Conservation (phyloP, 2,113 vertebrate species). For the Prionailurus bengalensis region DNA sequence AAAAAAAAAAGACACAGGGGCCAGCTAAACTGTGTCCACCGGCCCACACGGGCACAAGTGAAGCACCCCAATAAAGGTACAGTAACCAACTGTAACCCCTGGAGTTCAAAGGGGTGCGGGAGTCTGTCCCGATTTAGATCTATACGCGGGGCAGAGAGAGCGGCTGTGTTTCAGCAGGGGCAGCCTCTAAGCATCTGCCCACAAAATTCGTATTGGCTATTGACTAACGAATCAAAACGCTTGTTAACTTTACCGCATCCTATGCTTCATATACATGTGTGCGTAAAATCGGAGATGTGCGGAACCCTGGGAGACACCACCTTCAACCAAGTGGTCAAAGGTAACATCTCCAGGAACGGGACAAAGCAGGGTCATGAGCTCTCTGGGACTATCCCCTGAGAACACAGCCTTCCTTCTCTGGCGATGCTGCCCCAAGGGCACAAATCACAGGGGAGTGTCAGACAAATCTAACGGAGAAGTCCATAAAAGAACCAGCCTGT, state of each 20-base stretch:
- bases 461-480: too few species aligned
- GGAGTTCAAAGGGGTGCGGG: neutral
- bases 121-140: neutral
- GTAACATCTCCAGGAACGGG: neutral
- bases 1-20: neutral
- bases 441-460: rapidly evolving
- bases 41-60: neutral
- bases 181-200: neutral
- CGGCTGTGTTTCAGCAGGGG: neutral
- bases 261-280: neutral
- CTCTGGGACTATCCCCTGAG: neutral
- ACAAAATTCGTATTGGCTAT: neutral
- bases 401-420: too few species aligned
- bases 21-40: neutral
- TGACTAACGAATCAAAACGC: neutral
- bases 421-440: neutral
- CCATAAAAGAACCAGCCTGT: neutral
- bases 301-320: neutral
- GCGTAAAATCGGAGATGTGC: neutral
- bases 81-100: neutral
- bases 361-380: neutral
- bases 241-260: neutral
- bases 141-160: neutral
- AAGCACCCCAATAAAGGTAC: neutral
- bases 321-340: neutral